Base-by-base conservation (phyloP, 2,113 vertebrate species). In the Amblyornis subalaris region DNA sequence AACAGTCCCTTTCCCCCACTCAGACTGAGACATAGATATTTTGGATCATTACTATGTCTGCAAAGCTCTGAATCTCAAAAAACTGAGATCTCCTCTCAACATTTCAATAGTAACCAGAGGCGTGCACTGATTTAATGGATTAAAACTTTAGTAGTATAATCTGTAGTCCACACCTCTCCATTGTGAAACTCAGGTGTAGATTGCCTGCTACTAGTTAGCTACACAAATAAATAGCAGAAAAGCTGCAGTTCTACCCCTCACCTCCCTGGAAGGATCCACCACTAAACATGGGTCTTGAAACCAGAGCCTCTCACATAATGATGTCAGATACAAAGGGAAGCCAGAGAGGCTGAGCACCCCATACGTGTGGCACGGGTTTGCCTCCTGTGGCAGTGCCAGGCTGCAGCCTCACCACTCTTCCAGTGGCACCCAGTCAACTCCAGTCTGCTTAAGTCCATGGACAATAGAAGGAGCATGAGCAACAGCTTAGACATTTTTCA, bases 331-430 rank as follows among this genome's bases (percentile, higher is more conserved):
- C 18, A 14, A n/a, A 22, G 45, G 53, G 53, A 85, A 76, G 24
- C 5, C 26, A 35, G 21, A 64, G 53, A 51, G 14, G 9, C 45
- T 65, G 61, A 55, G 38, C 29, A 42, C 11, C 24, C n/a, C 2
- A 0, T 5, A 29, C 3, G 0, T 3, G 9, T 40, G 38, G 17
- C 76, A 53, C 0, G 0, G 24, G 11, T 42, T 65, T 89, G 29
- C 15, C 16, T 74, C 42, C 33, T 0, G 0, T 7, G 14, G 31
- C 60, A 53, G 8, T 3, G 31, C 48, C 64, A 42, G 51, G 53
- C 64, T 76, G 28, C 53, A 86, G 60, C 22, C 42, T 67, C 70
- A 65, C 10, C 10, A n/a, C 14, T 29, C 50, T 38, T 10, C 36
- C 36, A 38, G 36, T 38, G 9, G 36, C 40, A 83, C n/a, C 31